Evolutionary conservation across 53 echinoderm and acorn worm species (phyloP).

Genomic region (Antedon mediterranea): DNA sequence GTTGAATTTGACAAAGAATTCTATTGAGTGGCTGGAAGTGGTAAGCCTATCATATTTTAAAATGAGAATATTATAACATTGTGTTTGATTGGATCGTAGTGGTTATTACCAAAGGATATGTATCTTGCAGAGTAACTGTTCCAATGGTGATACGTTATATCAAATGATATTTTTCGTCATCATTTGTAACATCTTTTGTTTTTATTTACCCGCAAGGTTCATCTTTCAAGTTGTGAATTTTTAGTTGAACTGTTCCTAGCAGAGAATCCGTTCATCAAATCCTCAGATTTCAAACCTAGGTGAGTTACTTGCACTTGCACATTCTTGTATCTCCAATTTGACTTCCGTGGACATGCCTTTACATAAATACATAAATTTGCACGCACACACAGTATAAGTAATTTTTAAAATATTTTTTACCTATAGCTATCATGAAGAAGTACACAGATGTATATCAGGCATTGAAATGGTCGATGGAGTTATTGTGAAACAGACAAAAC

Average conservation of each 20-base stretch:
- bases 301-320: constrained; percentile 7
- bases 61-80: too few species aligned
- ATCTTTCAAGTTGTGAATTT: constrained; percentile 14
- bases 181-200: too few species aligned
- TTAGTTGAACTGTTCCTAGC: constrained; percentile 62
- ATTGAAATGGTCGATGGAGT: constrained; percentile 81
- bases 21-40: constrained; percentile 41
- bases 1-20: constrained; percentile 47
- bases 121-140: too few species aligned
- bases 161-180: too few species aligned
- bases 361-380: too few species aligned
- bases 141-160: too few species aligned
- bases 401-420: not conserved
- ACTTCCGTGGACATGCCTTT: too few species aligned
- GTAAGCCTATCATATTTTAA: constrained; percentile 25
- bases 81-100: too few species aligned
- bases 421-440: constrained; percentile 52
- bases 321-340: too few species aligned
- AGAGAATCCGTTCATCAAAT: constrained; percentile 53
- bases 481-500: constrained; percentile 31
- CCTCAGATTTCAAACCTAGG: constrained; percentile 44
- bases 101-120: too few species aligned
- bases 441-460: constrained; percentile 22
- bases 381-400: too few species aligned
- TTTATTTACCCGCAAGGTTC: too few species aligned